phyloP scores from a whole-genome alignment of 2,888 invertebrate genomes.

The Cryptocephalus moraei region DNA sequence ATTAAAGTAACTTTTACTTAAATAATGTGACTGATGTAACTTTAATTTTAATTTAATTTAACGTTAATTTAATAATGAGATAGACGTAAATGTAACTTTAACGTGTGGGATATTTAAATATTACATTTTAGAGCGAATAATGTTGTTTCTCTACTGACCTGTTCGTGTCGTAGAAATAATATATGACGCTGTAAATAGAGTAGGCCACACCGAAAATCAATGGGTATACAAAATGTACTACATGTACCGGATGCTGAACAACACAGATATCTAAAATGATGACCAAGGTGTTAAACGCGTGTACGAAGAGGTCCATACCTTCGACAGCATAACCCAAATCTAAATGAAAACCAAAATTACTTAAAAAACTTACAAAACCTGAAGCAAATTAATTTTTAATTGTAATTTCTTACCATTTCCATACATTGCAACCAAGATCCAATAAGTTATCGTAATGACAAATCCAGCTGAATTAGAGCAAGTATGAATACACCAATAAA shows the following conservation, averaged over 20 bases:
- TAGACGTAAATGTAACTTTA: too few relatives aligned
- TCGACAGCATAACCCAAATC: slow-evolving; percentile 49
- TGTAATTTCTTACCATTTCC: background rate
- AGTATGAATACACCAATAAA: slow-evolving; percentile 61
- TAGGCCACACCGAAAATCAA: slow-evolving; percentile 53
- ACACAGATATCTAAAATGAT: slow-evolving; percentile 63
- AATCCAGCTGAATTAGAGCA: slow-evolving; percentile 59
- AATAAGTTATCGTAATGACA: slow-evolving; percentile 64
- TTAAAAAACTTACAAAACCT: too few relatives aligned
- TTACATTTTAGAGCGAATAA: too few relatives aligned
- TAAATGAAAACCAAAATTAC: slow-evolving; percentile 12
- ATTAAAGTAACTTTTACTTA: too few relatives aligned
- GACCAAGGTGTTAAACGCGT: slow-evolving; percentile 62
- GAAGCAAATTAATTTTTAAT: background rate
- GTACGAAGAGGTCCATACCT: slow-evolving; percentile 59
- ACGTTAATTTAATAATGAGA: too few relatives aligned
- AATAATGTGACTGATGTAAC: too few relatives aligned
- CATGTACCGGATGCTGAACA: slow-evolving; percentile 60
- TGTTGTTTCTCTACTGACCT: background rate
- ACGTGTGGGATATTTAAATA: too few relatives aligned
- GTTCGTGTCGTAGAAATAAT: slow-evolving; percentile 39
- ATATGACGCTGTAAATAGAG: slow-evolving; percentile 53
- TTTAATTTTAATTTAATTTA: too few relatives aligned
- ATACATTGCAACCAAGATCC: slow-evolving; percentile 51
- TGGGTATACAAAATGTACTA: slow-evolving; percentile 51